A percentile compares a stretch with the other conserved stretches of the same genome.
These are phyloP conservation scores for Chloromyia formosa DNA, from an alignment of 2,888 invertebrate genomes.

Conservation along the genomic window DNA sequence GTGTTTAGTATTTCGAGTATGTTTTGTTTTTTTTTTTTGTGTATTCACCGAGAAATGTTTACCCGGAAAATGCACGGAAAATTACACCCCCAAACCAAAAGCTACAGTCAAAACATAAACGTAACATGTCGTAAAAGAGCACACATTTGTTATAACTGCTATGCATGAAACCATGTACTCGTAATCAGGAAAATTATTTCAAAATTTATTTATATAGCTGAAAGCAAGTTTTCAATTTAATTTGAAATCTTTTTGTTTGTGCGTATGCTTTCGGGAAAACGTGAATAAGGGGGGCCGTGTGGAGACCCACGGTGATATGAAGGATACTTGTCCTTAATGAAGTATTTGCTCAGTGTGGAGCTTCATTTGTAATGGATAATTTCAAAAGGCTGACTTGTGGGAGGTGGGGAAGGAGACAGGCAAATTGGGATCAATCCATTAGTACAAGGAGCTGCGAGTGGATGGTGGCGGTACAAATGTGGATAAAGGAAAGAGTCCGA, in stretches of 20 bases:
- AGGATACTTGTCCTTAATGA: conserved; percentile 16
- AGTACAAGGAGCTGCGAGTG: background rate
- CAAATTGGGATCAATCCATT: background rate
- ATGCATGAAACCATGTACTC: conserved; percentile 3
- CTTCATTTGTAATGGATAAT: background rate
- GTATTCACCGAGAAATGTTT: no score
- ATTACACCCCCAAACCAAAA: no score
- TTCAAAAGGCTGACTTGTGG: background rate
- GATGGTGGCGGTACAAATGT: background rate
- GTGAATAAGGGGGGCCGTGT: background rate
- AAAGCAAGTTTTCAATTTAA: conserved; percentile 29
- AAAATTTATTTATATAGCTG: conserved; percentile 20
- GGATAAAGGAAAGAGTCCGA: background rate
- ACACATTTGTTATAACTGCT: no score
- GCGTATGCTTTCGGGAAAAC: background rate
- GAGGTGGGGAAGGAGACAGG: background rate
- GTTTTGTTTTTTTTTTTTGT: no score
- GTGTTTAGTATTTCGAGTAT: no score
- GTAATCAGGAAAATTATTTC: conserved; percentile 27
- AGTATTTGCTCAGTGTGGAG: conserved; percentile 9
- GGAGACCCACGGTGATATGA: background rate
- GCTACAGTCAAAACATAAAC: no score
- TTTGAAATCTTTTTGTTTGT: conserved; percentile 25
- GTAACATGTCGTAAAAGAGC: no score
- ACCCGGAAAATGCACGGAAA: no score